Percentiles rank a stretch among this genome's conserved stretches.
These are phyloP conservation scores for Diceros bicornis DNA, from an alignment of 2,797 vertebrate genomes.

Conservation along the genomic window DNA sequence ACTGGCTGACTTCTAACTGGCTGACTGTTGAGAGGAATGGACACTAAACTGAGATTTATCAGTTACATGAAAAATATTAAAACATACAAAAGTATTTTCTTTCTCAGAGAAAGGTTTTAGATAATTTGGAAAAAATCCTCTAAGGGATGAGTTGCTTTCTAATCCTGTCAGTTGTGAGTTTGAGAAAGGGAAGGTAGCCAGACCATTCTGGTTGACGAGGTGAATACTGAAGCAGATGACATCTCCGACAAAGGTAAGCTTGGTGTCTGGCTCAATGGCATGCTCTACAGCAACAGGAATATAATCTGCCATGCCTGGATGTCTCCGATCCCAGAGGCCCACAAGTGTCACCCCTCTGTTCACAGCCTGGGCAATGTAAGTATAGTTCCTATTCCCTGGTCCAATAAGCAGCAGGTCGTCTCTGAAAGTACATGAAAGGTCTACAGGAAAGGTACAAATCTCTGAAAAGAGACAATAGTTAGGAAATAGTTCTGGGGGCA, in stretches of 20 bases:
- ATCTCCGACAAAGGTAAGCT: slow-evolving; percentile 84
- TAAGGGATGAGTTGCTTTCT: background rate
- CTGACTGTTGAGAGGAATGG: slow-evolving; percentile 5
- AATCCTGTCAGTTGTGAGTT: background rate
- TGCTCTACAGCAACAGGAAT: slow-evolving; percentile 87
- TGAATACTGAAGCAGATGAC: slow-evolving; percentile 89
- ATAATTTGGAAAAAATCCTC: background rate
- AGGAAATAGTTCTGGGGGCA: background rate
- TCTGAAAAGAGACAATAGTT: background rate
- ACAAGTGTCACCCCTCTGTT: slow-evolving; percentile 88
- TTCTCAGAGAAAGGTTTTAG: slow-evolving; percentile 24
- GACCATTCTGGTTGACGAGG: slow-evolving; percentile 87
- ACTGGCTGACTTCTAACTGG: background rate
- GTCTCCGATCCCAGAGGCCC: slow-evolving; percentile 86
- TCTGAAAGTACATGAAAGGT: slow-evolving; percentile 77
- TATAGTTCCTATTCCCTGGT: slow-evolving; percentile 86
- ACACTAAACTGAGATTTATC: slow-evolving; percentile 19
- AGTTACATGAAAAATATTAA: slow-evolving; percentile 42
- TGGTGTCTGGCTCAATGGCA: slow-evolving; percentile 86
- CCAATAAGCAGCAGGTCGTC: slow-evolving; percentile 89
- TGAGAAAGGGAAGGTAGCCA: background rate
- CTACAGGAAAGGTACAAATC: background rate
- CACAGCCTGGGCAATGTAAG: slow-evolving; percentile 87
- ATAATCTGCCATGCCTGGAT: slow-evolving; percentile 89
- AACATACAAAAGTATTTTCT: slow-evolving; percentile 20